These are phyloP conservation scores for Ochlodes sylvanus DNA, from an alignment of 2,888 invertebrate species.

Conservation along the genomic window DNA sequence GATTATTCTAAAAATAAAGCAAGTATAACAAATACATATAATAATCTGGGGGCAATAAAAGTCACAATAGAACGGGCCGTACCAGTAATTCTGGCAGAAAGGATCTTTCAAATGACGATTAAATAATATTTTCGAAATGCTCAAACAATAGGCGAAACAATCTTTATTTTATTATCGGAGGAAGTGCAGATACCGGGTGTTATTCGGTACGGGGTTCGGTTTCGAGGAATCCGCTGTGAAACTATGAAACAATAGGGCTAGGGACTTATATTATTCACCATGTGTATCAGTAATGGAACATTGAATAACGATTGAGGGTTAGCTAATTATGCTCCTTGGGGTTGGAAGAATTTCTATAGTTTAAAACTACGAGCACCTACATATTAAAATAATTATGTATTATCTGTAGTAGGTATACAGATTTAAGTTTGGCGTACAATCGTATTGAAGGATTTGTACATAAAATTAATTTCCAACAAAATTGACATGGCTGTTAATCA, in stretches of 20 bases:
- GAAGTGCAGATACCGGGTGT: conserved; percentile 76
- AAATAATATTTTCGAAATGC: conserved; percentile 72
- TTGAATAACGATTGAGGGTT: conserved; percentile 41
- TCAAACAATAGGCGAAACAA: conserved; percentile 71
- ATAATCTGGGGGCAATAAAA: conserved; percentile 68
- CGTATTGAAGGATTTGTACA: no score
- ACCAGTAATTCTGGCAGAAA: conserved; percentile 58
- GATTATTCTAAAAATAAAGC: conserved; percentile 49
- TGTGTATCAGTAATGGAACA: conserved; percentile 52
- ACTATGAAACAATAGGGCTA: conserved; percentile 67
- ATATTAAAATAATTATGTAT: no score
- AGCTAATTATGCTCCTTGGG: background rate
- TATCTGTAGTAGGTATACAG: no score
- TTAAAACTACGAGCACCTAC: no score
- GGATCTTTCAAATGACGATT: conserved; percentile 68
- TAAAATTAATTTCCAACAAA: no score
- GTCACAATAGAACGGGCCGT: conserved; percentile 60
- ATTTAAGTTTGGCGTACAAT: no score
- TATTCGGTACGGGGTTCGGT: conserved; percentile 67
- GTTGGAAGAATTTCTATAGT: background rate
- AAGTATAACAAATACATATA: conserved; percentile 42
- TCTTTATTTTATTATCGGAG: conserved; percentile 75
- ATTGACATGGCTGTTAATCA: no score
- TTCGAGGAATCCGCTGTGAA: conserved; percentile 68
- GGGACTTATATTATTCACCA: conserved; percentile 57